Conservation (phyloP, 2,113 vertebrate genomes). For the Brachionichthys hirsutus region DNA sequence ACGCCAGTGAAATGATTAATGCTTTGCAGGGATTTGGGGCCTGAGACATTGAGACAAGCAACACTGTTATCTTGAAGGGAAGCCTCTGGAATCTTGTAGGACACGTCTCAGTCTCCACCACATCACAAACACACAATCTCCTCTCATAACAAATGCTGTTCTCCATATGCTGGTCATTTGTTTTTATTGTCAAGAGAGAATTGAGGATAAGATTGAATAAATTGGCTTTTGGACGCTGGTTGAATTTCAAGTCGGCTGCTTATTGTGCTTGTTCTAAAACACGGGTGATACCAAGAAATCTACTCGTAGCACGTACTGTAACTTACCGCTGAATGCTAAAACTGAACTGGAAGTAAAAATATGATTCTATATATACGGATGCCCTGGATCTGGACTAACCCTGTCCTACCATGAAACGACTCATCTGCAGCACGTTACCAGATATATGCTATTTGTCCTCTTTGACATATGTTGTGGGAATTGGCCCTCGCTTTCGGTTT, state of each 20-base stretch:
- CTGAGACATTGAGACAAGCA: constrained; percentile 43
- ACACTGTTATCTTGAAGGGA: constrained; percentile 34
- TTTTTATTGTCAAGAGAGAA: not conserved
- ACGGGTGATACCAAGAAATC: not conserved
- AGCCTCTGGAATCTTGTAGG: constrained; percentile 18
- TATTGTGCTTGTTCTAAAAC: not conserved
- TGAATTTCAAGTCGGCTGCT: not conserved
- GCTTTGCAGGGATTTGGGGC: constrained; percentile 28
- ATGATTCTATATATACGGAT: no score
- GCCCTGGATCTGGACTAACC: no score
- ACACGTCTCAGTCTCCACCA: constrained; percentile 11
- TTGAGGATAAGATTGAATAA: not conserved
- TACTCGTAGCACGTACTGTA: not conserved
- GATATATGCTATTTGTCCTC: no score
- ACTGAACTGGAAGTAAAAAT: no score
- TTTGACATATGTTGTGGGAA: no score
- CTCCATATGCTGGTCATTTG: not conserved
- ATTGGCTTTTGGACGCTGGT: not conserved
- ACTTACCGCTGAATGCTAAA: not conserved
- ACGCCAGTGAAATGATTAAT: constrained; percentile 19
- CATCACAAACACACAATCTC: constrained; percentile 12
- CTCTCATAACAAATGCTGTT: constrained; percentile 9
- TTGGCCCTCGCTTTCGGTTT: no score
- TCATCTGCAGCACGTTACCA: constrained; percentile 3
- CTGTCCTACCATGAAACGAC: constrained; percentile 2